A percentile compares a stretch with the other conserved stretches of the same genome.
phyloP scores from a whole-genome alignment of 2,797 vertebrate genomes.

The Rachycentron canadum region DNA sequence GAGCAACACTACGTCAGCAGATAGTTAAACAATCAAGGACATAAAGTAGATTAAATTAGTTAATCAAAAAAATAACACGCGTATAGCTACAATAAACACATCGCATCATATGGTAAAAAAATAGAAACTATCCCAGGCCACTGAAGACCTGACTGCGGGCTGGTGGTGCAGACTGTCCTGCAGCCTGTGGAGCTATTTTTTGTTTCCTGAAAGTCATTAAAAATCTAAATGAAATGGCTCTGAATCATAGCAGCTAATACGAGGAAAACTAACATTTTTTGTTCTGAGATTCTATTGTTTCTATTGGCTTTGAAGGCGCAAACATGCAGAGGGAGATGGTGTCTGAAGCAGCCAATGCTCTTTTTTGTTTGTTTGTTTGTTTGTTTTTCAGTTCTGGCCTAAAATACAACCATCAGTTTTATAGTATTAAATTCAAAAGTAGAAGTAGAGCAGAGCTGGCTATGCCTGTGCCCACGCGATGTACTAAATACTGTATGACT shows the following conservation, averaged over 20 bases:
- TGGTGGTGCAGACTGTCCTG: neutral
- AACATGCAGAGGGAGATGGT: neutral
- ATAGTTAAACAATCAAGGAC: neutral
- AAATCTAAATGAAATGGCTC: neutral
- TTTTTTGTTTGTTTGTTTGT: constrained; percentile 1
- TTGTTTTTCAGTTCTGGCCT: neutral
- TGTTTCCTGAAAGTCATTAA: neutral
- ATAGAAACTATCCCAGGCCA: neutral
- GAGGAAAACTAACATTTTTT: neutral
- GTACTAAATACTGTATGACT: constrained; percentile 19
- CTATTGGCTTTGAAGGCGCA: constrained; percentile 6
- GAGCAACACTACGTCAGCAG: neutral
- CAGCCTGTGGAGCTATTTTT: neutral
- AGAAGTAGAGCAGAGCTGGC: neutral
- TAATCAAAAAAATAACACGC: neutral
- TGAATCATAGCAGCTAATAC: too few species aligned
- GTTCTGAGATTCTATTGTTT: neutral
- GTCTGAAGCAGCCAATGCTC: neutral
- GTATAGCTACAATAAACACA: neutral
- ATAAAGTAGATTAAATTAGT: neutral
- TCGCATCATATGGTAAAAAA: neutral
- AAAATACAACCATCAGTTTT: neutral
- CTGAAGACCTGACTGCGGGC: neutral
- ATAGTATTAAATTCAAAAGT: constrained; percentile 6
- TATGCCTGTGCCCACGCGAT: neutral